Evolutionary conservation across 2,888 invertebrate species (phyloP).

Genomic region (Megaustenia siamemsis): DNA sequence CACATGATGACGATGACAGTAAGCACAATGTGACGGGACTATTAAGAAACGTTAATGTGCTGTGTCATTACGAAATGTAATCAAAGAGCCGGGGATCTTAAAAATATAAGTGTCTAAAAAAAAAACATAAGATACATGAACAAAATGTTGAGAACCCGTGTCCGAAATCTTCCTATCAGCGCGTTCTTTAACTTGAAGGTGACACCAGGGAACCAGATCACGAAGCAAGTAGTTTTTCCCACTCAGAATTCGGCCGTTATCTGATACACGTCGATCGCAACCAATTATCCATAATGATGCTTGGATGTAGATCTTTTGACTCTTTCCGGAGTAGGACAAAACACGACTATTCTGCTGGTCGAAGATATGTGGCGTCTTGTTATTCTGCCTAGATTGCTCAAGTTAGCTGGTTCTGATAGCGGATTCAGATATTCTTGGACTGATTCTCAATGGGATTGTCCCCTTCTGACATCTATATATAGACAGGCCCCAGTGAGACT

Average conservation of each 20-base stretch:
- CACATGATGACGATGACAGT: too few relatives aligned
- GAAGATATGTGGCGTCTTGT: neutral
- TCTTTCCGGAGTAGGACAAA: neutral
- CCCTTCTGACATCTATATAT: slow-evolving; percentile 2
- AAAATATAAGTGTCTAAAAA: too few relatives aligned
- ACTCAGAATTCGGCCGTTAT: neutral
- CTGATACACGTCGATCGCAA: slow-evolving; percentile 2
- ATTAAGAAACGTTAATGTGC: too few relatives aligned
- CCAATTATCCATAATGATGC: slow-evolving; percentile 5
- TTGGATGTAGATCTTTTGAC: neutral
- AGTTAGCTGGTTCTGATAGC: neutral
- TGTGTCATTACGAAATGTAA: too few relatives aligned
- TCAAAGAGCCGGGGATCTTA: too few relatives aligned
- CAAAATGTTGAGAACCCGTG: too few relatives aligned
- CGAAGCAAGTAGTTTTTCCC: neutral
- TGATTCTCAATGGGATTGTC: slow-evolving; percentile 3
- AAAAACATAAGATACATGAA: too few relatives aligned
- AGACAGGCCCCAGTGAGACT: neutral
- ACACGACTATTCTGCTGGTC: neutral
- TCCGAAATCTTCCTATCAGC: neutral
- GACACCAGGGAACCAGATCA: neutral
- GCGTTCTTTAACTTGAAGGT: neutral
- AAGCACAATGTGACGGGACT: too few relatives aligned
- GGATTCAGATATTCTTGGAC: neutral
- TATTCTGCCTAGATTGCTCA: slow-evolving; percentile 16